Conservation (phyloP, 2,888 invertebrate genomes). For the Oscheius sp. region DNA sequence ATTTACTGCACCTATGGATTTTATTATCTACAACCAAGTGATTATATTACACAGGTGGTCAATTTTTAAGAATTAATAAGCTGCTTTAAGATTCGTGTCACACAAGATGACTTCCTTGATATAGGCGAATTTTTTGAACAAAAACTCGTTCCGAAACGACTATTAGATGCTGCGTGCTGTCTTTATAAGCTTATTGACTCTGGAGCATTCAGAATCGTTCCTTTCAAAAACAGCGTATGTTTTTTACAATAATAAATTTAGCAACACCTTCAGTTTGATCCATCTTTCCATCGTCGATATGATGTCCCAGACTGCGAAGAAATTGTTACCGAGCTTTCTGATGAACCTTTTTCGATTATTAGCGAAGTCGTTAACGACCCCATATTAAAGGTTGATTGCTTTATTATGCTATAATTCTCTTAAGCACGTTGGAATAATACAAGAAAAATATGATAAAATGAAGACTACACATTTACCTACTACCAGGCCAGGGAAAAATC, state of each 20-base stretch:
- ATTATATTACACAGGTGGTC: conserved; percentile 35
- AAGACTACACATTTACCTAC: neutral
- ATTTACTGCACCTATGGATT: conserved; percentile 45
- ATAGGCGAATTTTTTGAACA: conserved; percentile 31
- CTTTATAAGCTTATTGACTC: conserved; percentile 35
- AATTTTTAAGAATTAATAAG: neutral
- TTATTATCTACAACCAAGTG: conserved; percentile 46
- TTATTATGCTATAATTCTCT: neutral
- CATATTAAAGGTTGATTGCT: neutral
- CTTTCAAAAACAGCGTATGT: conserved; percentile 35
- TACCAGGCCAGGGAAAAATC: neutral
- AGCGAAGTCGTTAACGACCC: conserved; percentile 12
- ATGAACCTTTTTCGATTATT: neutral
- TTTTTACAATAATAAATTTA: neutral
- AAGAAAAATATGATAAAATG: conserved; percentile 17
- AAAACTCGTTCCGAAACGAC: conserved; percentile 1
- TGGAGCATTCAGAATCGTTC: conserved; percentile 36
- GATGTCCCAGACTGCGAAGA: conserved; percentile 27
- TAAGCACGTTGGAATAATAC: conserved; percentile 18
- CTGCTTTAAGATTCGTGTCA: conserved; percentile 35
- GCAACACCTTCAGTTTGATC: conserved; percentile 39
- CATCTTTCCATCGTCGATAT: conserved; percentile 27
- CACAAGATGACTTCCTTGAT: conserved; percentile 31
- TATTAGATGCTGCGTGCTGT: conserved; percentile 36
- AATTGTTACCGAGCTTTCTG: neutral